These are phyloP conservation scores for Syngnathus typhle DNA, from an alignment of 2,113 vertebrate genomes.

Conservation along the genomic window DNA sequence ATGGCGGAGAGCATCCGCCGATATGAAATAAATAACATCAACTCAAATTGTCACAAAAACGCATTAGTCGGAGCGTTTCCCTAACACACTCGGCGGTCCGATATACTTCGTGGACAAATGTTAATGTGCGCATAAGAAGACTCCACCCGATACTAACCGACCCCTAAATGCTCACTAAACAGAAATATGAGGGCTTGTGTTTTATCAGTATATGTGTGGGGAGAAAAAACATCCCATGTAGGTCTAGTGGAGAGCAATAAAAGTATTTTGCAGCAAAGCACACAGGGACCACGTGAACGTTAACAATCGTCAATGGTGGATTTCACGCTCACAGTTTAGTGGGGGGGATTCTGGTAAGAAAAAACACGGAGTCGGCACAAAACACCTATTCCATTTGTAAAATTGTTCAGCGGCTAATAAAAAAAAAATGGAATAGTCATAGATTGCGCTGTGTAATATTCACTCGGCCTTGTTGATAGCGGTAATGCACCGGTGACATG, in stretches of 20 bases:
- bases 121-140: constrained; percentile 1
- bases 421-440: background rate
- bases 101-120: constrained; percentile 14
- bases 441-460: background rate
- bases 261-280: constrained; percentile 1
- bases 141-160: constrained; percentile 2
- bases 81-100: constrained; percentile 4
- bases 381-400: too few relatives aligned
- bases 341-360: background rate
- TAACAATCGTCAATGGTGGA: constrained; percentile 2
- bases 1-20: constrained; percentile 14
- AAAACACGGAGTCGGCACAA: background rate
- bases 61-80: constrained; percentile 13
- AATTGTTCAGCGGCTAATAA: background rate
- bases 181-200: constrained; percentile 10
- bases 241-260: background rate
- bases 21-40: constrained; percentile 29
- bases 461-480: background rate
- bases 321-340: background rate
- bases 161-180: constrained; percentile 11
- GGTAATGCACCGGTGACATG: background rate
- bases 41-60: constrained; percentile 15
- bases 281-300: background rate
- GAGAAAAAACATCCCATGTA: constrained; percentile 1
- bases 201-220: constrained; percentile 13